Evolutionary conservation across 2,113 vertebrate genomes (phyloP), one percentile per base, ranked within the genome.

Genomic region (Cavia aperea): DNA sequence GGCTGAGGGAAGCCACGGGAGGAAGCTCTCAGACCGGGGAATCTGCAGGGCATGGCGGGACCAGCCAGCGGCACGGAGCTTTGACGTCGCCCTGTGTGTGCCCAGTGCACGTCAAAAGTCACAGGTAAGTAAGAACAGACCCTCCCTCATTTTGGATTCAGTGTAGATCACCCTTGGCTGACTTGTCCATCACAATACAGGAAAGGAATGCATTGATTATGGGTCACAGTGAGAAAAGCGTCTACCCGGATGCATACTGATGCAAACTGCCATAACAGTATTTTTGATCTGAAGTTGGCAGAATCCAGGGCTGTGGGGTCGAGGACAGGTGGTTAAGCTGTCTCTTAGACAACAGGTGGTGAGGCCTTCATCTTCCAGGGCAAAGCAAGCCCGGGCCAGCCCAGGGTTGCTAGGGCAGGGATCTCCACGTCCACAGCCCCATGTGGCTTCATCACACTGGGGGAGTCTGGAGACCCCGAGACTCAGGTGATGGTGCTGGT

Each of bases 351-450:
- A 14, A 36, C 21, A 7, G 43, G 78, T 0, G 5, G 43, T 7
- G n/a, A 51, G 36, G 58, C 6, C 13, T 0, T 4, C 11, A 46
- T 16, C 6, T 0, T 36, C 23, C 3, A 15, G 43, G 16, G 10
- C 51, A 46, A 72, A 23, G 12, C n/a, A 87, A 46, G 26, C 33
- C n/a, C 9, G 6, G 36, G 68, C 68, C 65, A 39, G 68, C 36
- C 36, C 31, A 70, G 68, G 18, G 36, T 70, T 18, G 6, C 36
- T 70, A 36, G 33, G 68, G 36, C 36, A 21, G 68, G n/a, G 68
- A n/a, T 36, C 7, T 1, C 4, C 3, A 13, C 2, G 21, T n/a
- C 46, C 23, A 54, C 60, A 16, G 5, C 12, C 4, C 19, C 7
- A 3, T 5, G 36, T 51, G 7, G 24, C 16, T 5, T 14, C 16